These are phyloP conservation scores for Cephalopachus bancanus DNA, from an alignment of 2,797 vertebrate species.

Conservation along the genomic window DNA sequence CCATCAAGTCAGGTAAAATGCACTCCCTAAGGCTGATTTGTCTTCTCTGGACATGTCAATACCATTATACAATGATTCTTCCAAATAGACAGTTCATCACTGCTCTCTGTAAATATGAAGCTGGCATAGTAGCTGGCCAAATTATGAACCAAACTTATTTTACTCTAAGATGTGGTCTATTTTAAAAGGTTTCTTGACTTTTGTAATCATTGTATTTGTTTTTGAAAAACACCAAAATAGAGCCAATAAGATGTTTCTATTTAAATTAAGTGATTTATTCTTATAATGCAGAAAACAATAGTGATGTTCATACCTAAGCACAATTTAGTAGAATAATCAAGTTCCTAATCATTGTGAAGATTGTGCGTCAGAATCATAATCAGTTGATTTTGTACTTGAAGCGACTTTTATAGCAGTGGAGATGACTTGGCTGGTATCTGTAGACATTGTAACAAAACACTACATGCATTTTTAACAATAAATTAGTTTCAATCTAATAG, in stretches of 20 bases:
- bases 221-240: not conserved
- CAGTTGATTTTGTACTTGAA: not conserved
- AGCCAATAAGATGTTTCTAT: conserved; percentile 15
- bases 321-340: not conserved
- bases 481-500: not conserved
- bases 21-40: not conserved
- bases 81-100: not conserved
- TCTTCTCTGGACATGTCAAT: not conserved
- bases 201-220: not conserved
- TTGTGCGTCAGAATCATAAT: not conserved
- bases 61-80: not conserved
- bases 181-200: not conserved
- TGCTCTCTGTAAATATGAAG: not conserved
- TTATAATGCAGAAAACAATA: not conserved
- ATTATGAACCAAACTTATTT: conserved; percentile 1
- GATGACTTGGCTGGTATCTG: not conserved
- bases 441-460: not conserved
- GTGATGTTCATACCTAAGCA: not conserved
- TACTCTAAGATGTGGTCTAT: not conserved
- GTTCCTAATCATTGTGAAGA: not conserved
- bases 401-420: not conserved
- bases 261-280: not conserved
- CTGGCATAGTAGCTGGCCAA: not conserved
- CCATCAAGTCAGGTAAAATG: not conserved
- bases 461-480: not conserved